phyloP scores from a whole-genome alignment of 2,797 vertebrate species.

The Gymnodraco acuticeps region DNA sequence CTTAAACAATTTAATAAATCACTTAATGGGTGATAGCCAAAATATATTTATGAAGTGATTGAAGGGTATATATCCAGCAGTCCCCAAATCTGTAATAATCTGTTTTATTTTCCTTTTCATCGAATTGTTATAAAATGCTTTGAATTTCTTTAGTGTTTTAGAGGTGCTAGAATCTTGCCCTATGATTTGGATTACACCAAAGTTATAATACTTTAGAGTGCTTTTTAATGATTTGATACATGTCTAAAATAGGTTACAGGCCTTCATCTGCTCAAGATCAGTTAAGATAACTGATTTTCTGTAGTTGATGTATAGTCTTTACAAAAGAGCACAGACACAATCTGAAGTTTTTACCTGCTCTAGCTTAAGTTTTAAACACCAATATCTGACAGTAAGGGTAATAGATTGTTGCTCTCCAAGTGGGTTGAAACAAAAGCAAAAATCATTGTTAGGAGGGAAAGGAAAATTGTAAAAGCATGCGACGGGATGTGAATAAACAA shows the following conservation, averaged over 20 bases:
- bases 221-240: too few relatives aligned
- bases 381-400: conserved; percentile 24
- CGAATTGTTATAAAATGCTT: not conserved
- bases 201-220: not conserved
- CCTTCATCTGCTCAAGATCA: not conserved
- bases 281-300: not conserved
- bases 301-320: not conserved
- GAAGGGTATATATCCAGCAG: not conserved
- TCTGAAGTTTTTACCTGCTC: not conserved
- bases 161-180: not conserved
- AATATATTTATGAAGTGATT: not conserved
- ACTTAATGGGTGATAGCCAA: not conserved
- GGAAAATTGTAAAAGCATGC: not conserved
- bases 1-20: not conserved
- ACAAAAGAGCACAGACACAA: conserved; percentile 4
- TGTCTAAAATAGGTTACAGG: not conserved
- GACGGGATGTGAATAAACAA: not conserved
- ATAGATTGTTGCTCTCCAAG: not conserved
- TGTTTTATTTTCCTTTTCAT: not conserved
- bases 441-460: not conserved
- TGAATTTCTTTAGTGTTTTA: conserved; percentile 3
- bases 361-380: conserved; percentile 17
- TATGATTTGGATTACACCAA: not conserved
- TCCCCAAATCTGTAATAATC: not conserved
- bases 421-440: not conserved